Base-by-base conservation (phyloP, 2,888 invertebrate species). In the Entomobrya proxima region DNA sequence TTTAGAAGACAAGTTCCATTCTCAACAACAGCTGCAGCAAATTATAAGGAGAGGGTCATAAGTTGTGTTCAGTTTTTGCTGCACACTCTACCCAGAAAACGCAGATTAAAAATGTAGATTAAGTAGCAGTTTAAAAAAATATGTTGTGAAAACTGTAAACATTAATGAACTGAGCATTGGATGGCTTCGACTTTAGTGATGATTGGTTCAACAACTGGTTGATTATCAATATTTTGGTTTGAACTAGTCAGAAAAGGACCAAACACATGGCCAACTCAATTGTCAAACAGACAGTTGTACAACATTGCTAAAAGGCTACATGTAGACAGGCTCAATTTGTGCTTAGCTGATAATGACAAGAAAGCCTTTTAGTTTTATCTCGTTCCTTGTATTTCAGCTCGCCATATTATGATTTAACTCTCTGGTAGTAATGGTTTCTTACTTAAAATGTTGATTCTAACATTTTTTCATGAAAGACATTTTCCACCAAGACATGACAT, bases 241-340 rank as follows among this genome's bases (percentile, higher is more conserved):
- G 11, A 61, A 61, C 35, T 35, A 32, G 61, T 61, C n/a, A n/a
- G 6, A 61, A 13, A 44, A 44, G 15, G 47, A n/a, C 15, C 11
- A 44, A 44, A 69, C 69, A 69, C 69, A 69, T 69, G 69, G 69
- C 44, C 9, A 35, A 69, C 27, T 69, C 44, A 69, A 69, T 69
- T 69, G 24, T 27, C 24, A 69, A 69, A 69, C 40, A 44, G 24
- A n/a, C n/a, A 27, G 44, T 30, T 47, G 44, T 55, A 15, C 24
- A 24, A 30, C 40, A 2, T 40, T 40, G 37, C 24, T 40, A 40
- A 67, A 67, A 67, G 18, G 13, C 9, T 61, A 5, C 35, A 55
- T 2, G 58, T 40, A 40, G 37, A 67, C 24, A 13, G 7, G 27
- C 7, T 15, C 18, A 9, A 61, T n/a, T 67, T 40, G 5, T 18